These are phyloP conservation scores for Ectropis grisescens DNA, from an alignment of 1,140 invertebrate genomes.

Conservation along the genomic window DNA sequence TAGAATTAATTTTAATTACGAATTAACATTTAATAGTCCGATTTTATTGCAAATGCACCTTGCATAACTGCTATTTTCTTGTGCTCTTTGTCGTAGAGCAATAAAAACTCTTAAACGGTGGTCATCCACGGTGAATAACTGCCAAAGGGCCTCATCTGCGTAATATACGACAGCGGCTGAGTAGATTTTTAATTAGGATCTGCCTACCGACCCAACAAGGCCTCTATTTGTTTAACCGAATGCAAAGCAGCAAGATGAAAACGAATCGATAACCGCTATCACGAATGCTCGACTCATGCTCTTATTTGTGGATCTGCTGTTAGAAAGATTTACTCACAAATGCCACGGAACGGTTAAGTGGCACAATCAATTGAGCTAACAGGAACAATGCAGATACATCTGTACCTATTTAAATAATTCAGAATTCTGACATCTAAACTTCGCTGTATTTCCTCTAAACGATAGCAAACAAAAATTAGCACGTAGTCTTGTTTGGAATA, in stretches of 20 bases:
- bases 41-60: too few species aligned
- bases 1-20: too few species aligned
- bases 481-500: slow-evolving; percentile 11
- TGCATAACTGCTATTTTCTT: too few species aligned
- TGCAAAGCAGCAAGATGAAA: slow-evolving; percentile 34
- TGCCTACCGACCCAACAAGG: slow-evolving; percentile 42
- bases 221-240: slow-evolving; percentile 57
- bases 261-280: slow-evolving; percentile 38
- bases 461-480: too few species aligned
- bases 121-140: slow-evolving; percentile 33
- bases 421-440: too few species aligned
- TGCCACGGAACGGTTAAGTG: slow-evolving; percentile 30
- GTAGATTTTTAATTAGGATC: slow-evolving; percentile 62
- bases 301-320: slow-evolving; percentile 44
- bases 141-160: slow-evolving; percentile 37
- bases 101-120: slow-evolving; percentile 14
- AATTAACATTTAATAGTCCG: too few species aligned
- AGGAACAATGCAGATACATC: too few species aligned
- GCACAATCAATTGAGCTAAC: slow-evolving; percentile 40
- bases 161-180: slow-evolving; percentile 43
- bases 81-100: too few species aligned
- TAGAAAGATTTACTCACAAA: slow-evolving; percentile 42
- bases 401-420: too few species aligned
- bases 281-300: slow-evolving; percentile 27
- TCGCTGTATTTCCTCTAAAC: too few species aligned